Base-by-base conservation (phyloP, 2,888 invertebrate genomes). In the Frankliniella fusca region DNA sequence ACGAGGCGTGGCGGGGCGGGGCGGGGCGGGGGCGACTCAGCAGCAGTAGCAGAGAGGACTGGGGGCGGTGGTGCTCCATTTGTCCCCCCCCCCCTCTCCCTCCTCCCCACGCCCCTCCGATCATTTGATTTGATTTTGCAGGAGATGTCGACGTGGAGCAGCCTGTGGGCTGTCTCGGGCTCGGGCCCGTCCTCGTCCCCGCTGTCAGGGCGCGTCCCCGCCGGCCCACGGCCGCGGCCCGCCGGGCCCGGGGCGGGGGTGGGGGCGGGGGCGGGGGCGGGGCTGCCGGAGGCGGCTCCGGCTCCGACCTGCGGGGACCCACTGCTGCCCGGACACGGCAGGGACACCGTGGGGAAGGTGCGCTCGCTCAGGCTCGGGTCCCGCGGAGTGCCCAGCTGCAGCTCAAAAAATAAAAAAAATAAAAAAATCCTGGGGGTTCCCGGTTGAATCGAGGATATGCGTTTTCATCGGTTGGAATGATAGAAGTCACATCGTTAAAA, bases 81-180 rank as follows among this genome's bases (percentile, higher is more conserved):
- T 54, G 54, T 18, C 54, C 3, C 54, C 54, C 54, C 54, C 54
- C 8, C 54, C 54, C 54, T 9, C 54, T 9, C 8, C 54, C 54
- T 54, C 54, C 50, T 15, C 50, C 54, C 54, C 15, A 2, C 54
- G 54, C 7, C 7, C 12, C 54, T 20, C 18, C 11, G 11, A 61
- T n/a, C 20, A 61, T 18, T 61, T 61, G 18, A 38, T 38, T 38
- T 38, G 38, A 38, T 27, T 12, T 27, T 23, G 70, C 70, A 76
- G 70, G 70, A 76, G 70, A 76, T 76, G 27, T 76, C 70, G 11
- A 76, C 70, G 70, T 76, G 70, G 70, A 27, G 70, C 70, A 76
- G 27, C 70, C 23, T 76, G 10, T 76, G 70, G 70, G 27, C n/a
- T n/a, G n/a, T n/a, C n/a, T n/a, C n/a, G n/a, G n/a, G n/a, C n/a